Conservation (phyloP, 2,113 vertebrate species). For the Gasterosteus aculeatus region DNA sequence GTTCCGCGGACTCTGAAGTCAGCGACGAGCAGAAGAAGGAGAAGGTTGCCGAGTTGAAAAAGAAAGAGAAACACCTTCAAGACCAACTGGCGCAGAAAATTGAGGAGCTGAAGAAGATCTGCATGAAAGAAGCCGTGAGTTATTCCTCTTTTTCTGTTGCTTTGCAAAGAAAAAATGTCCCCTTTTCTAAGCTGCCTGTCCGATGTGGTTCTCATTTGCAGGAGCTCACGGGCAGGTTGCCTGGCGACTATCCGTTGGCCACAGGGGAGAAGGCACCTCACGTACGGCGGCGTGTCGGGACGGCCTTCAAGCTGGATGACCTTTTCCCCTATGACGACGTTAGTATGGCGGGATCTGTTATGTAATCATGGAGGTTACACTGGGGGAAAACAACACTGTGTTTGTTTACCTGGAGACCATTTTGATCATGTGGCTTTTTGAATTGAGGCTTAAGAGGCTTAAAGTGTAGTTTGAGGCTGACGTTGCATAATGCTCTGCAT, state of each 20-base stretch:
- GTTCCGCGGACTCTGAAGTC: conserved; percentile 92
- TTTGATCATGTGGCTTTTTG: conserved; percentile 8
- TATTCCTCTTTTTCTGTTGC: neutral
- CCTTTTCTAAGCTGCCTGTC: conserved; percentile 16
- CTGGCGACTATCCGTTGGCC: conserved; percentile 91
- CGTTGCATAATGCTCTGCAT: neutral
- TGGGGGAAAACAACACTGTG: neutral
- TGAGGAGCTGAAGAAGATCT: conserved; percentile 93
- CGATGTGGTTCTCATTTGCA: conserved; percentile 61
- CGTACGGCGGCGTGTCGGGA: conserved; percentile 88
- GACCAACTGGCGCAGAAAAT: conserved; percentile 88
- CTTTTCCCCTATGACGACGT: conserved; percentile 90
- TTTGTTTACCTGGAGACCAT: conserved; percentile 21
- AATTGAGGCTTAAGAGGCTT: conserved; percentile 6
- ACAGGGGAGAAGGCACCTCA: conserved; percentile 90
- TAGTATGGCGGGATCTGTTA: conserved; percentile 11
- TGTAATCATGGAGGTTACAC: neutral
- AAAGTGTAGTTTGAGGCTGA: neutral
- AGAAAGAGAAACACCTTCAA: conserved; percentile 89
- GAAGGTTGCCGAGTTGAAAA: conserved; percentile 91
- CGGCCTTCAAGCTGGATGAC: conserved; percentile 90
- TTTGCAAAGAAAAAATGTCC: neutral
- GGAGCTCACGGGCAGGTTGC: conserved; percentile 93
- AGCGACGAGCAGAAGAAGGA: conserved; percentile 94
- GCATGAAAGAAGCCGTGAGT: conserved; percentile 95